phyloP scores from a whole-genome alignment of 1,140 invertebrate species.

The Drosophila nigromelanica region DNA sequence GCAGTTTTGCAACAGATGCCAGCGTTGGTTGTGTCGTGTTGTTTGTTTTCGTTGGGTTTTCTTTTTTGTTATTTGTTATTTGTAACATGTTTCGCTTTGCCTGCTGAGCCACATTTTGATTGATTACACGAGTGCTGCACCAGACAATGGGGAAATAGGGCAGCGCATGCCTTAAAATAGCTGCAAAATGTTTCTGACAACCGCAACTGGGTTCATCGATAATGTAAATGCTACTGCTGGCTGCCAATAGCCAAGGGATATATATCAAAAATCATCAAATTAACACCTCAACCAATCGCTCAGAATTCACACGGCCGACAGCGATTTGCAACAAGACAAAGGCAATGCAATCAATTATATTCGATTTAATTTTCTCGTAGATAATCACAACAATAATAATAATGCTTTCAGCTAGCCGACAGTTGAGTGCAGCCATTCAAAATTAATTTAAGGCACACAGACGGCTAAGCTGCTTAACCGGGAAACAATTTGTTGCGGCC shows the following conservation, averaged over 20 bases:
- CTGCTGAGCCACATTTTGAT: slow-evolving; percentile 63
- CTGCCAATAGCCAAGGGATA: slow-evolving; percentile 15
- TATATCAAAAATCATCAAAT: slow-evolving; percentile 50
- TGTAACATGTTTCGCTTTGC: slow-evolving; percentile 41
- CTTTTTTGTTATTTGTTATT: slow-evolving; percentile 21
- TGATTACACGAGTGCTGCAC: slow-evolving; percentile 67
- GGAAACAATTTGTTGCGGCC: slow-evolving; percentile 43
- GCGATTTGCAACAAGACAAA: slow-evolving; percentile 4
- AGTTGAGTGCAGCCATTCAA: slow-evolving; percentile 24
- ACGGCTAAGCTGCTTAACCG: slow-evolving; percentile 37
- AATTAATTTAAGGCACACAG: slow-evolving; percentile 36
- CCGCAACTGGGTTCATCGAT: slow-evolving; percentile 34
- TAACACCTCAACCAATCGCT: slow-evolving; percentile 60
- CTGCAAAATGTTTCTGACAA: slow-evolving; percentile 53
- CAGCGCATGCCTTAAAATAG: slow-evolving; percentile 10
- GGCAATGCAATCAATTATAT: slow-evolving; percentile 4
- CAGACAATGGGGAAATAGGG: slow-evolving; percentile 59
- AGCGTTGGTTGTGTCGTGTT: slow-evolving; percentile 43
- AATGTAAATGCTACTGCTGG: slow-evolving; percentile 16
- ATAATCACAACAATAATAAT: slow-evolving; percentile 2
- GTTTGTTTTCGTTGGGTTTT: slow-evolving; percentile 20
- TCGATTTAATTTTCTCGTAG: not conserved
- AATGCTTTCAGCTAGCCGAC: slow-evolving; percentile 8
- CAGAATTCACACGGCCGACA: slow-evolving; percentile 23
- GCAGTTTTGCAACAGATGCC: slow-evolving; percentile 67